A percentile compares a stretch with the other conserved stretches of the same genome.
Evolutionary conservation across 2,797 vertebrate species (phyloP).

Genomic region (Platyrinchus mystaceus): DNA sequence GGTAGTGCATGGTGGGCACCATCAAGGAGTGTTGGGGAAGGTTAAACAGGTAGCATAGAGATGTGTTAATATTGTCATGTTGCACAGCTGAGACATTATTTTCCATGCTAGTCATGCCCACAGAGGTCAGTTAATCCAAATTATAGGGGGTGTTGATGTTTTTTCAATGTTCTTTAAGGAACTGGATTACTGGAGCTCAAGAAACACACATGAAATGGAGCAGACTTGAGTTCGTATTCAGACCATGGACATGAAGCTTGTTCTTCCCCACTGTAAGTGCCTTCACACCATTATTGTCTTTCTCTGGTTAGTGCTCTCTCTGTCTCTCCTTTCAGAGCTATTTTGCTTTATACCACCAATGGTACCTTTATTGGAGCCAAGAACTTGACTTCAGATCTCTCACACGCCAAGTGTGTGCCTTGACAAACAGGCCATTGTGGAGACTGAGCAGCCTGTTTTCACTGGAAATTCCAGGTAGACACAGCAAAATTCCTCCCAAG

Average conservation of each 20-base stretch:
- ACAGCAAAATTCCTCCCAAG: not conserved
- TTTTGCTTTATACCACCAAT: not conserved
- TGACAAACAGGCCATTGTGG: not conserved
- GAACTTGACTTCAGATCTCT: not conserved
- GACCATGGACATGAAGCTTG: not conserved
- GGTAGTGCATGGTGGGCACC: not conserved
- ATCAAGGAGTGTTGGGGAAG: not conserved
- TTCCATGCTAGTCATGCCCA: not conserved
- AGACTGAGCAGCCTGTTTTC: slow-evolving; percentile 17
- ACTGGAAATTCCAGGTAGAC: slow-evolving; percentile 3
- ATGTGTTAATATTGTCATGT: not conserved
- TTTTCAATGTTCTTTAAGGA: not conserved
- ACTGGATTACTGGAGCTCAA: not conserved
- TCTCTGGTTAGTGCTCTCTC: not conserved
- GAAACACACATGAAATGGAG: not conserved
- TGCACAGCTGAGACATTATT: not conserved
- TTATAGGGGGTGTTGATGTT: not conserved
- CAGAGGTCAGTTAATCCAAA: not conserved
- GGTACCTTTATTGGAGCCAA: not conserved
- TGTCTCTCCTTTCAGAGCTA: not conserved
- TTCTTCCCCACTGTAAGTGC: not conserved
- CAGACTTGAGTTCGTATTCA: not conserved
- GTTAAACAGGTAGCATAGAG: not conserved
- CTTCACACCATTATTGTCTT: not conserved
- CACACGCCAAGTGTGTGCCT: not conserved